Percentiles rank a stretch among this genome's conserved stretches.
Conservation (phyloP, 1,140 invertebrate species). For the Leptinotarsa defecta region DNA sequence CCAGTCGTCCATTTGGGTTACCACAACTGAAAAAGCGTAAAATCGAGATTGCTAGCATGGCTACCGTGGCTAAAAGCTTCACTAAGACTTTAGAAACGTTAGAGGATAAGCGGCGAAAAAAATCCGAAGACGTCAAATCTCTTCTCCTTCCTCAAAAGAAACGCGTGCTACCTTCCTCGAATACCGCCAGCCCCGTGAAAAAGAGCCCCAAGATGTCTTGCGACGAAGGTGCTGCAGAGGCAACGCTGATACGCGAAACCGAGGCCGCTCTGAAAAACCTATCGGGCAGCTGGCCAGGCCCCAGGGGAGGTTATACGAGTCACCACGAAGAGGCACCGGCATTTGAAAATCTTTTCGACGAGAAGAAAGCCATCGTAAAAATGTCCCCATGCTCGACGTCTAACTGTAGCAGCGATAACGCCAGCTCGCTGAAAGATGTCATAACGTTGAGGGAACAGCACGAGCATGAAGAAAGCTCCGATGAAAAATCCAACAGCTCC, state of each 20-base stretch:
- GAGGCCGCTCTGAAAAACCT: constrained; percentile 82
- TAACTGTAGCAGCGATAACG: constrained; percentile 65
- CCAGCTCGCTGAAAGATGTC: constrained; percentile 67
- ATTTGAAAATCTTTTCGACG: constrained; percentile 84
- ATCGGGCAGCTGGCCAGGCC: constrained; percentile 78
- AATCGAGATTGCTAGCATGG: constrained; percentile 49
- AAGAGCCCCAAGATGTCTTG: constrained; percentile 56
- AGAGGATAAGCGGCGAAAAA: constrained; percentile 60
- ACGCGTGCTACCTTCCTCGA: constrained; percentile 58
- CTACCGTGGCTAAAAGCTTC: constrained; percentile 52
- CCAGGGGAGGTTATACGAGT: constrained; percentile 66
- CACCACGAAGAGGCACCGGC: constrained; percentile 75
- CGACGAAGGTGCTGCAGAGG: constrained; percentile 69
- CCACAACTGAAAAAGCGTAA: constrained; percentile 65
- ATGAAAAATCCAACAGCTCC: constrained; percentile 52
- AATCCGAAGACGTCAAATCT: constrained; percentile 58
- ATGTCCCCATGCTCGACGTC: constrained; percentile 67
- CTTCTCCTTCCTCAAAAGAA: constrained; percentile 67
- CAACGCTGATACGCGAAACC: constrained; percentile 81
- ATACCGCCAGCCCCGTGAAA: constrained; percentile 59
- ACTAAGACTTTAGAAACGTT: constrained; percentile 54
- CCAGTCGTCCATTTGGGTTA: constrained; percentile 51
- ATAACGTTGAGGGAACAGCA: constrained; percentile 67
- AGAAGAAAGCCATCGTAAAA: constrained; percentile 71
- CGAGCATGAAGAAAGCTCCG: constrained; percentile 50